Conservation (phyloP, 2,113 vertebrate genomes). For the Tenrec ecaudatus region DNA sequence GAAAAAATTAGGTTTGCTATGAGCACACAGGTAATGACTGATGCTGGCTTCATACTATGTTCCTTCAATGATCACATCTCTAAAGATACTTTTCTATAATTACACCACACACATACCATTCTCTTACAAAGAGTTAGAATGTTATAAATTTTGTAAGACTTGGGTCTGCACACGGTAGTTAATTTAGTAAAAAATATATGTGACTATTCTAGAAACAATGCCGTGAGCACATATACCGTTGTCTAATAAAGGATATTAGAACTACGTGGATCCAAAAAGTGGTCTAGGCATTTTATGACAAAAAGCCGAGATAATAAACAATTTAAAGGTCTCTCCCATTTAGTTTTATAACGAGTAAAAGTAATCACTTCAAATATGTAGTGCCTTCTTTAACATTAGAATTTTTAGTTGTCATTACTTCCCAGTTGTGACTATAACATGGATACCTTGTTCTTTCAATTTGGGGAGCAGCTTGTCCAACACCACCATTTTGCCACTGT, state of each 20-base stretch:
- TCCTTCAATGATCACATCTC: too few relatives aligned
- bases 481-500: conserved; percentile 98
- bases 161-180: not conserved
- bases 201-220: too few relatives aligned
- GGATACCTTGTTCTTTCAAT: conserved; percentile 94
- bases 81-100: too few relatives aligned
- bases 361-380: conserved; percentile 8
- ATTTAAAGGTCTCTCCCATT: not conserved
- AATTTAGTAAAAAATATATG: too few relatives aligned
- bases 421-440: not conserved
- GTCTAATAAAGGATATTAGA: conserved; percentile 8
- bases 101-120: not conserved
- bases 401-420: conserved; percentile 8
- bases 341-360: not conserved
- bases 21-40: too few relatives aligned
- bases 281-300: not conserved
- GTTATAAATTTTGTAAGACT: not conserved
- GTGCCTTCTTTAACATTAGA: not conserved
- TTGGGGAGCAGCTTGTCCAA: conserved; percentile 97
- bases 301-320: conserved; percentile 1
- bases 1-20: too few relatives aligned
- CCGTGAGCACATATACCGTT: not conserved
- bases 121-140: not conserved
- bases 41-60: too few relatives aligned
- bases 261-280: not conserved